These are phyloP conservation scores for Nannobrachium achirus DNA, from an alignment of 2,113 vertebrate species.

Conservation along the genomic window DNA sequence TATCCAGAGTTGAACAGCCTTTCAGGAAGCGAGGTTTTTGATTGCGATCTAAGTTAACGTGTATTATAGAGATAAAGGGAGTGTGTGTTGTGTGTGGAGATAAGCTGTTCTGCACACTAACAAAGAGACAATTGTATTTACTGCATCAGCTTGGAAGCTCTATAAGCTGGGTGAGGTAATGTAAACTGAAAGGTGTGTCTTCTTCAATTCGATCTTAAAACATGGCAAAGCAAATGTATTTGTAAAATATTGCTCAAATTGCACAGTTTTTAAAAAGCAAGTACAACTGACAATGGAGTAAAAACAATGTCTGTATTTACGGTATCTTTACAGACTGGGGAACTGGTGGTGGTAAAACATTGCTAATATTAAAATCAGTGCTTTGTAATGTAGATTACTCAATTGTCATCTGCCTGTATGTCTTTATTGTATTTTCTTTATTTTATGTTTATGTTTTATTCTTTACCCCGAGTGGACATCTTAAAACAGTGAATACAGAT, in stretches of 20 bases:
- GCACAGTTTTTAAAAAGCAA: too few species aligned
- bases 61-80: conserved; percentile 25
- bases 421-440: too few species aligned
- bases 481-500: too few species aligned
- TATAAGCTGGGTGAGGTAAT: conserved; percentile 26
- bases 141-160: conserved; percentile 7
- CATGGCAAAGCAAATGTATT: background rate
- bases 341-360: too few species aligned
- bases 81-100: conserved; percentile 36
- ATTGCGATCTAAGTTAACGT: conserved; percentile 38
- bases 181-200: background rate
- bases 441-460: too few species aligned
- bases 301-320: too few species aligned
- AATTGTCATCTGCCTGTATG: too few species aligned
- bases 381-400: too few species aligned
- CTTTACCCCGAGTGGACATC: too few species aligned
- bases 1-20: background rate
- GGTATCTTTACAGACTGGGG: too few species aligned
- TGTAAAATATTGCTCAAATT: background rate
- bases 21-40: conserved; percentile 9
- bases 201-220: background rate
- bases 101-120: conserved; percentile 48
- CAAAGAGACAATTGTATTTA: conserved; percentile 57
- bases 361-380: too few species aligned
- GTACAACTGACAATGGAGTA: too few species aligned